Base-by-base conservation (phyloP, 1,140 invertebrate genomes). In the Pseudomyrmex concolor region DNA sequence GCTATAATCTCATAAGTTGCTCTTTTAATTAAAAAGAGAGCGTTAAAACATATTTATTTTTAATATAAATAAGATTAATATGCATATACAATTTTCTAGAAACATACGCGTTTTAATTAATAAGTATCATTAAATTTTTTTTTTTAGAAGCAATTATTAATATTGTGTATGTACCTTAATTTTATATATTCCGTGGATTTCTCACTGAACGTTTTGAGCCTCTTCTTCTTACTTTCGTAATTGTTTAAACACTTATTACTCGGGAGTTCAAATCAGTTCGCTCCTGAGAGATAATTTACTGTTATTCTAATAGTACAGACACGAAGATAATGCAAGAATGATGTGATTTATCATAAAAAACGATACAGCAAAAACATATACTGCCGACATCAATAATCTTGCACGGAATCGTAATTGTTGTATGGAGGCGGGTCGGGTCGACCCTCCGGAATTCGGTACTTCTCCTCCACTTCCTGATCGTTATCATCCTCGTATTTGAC, bases 401-500 rank as follows among this genome's bases (percentile, higher is more conserved):
- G 91, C 17, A 91, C 91, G 22, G 92, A 93, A 78, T 93, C 92
- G 68, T 93, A 93, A 90, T 92, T 93, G 62, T 92, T 92, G 25
- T 91, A 91, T 15, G 90, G 87, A 64, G 91, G 91, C 50, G 90
- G 91, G 34, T 90, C 90, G 43, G 86, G 84, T 68, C 90, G 91
- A 83, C 91, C 91, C 50, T 95, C 94, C n/a, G 95, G 95, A 81
- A 95, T 95, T 72, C 95, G 93, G 90, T 95, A 96, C 87, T 96
- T 96, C 86, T 96, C 95, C 89, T 96, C 95, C 19, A 95, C 94
- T 64, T 96, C 95, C 84, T 95, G 95, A 64, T 95, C 94, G 67
- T 93, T 93, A 54, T 92, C 91, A 7, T 92, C 91, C 91, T 97
- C 96, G 83, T 96, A 96, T 90, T 97, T 97, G 51, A 97, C 95